Base-by-base conservation (phyloP, 2,113 vertebrate species). In the Gobio gobio region DNA sequence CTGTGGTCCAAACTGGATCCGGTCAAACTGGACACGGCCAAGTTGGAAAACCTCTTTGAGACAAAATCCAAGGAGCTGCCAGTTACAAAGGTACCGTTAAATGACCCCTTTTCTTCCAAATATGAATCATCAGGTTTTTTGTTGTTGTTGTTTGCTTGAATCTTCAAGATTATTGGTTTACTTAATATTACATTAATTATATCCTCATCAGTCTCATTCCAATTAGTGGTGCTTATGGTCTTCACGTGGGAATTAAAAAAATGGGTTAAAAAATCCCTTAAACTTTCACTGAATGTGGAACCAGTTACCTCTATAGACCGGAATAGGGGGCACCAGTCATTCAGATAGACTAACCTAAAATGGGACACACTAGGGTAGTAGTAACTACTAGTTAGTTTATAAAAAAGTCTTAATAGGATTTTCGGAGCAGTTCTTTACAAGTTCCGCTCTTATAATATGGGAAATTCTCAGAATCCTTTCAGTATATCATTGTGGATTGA, bases 1-100 rank as follows among this genome's bases (percentile, higher is more conserved):
- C 94, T 99, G 86, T 99, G 98, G 98, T 96, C 96, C 78, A 97
- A 96, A 95, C 95, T 99, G 94, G 97, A 99, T 89, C 97, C 97
- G 18, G 94, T 99, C 87, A 98, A 97, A 89, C 92, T 99, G 93
- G 98, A 99, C 93, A 97, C 96, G 26, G 96, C 97, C 93, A 98
- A 96, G 91, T 93, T 99, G 93, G 98, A 99, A 91, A 96, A 98
- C 93, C 97, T 99, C 89, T 99, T 99, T 93, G 98, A 99, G 92
- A 96, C 97, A 45, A 99, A 98, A 86, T 99, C 98, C 89, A 99
- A 99, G 93, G 98, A 99, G 93, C 93, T 99, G 90, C 96, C 97
- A 84, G 96, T 97, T 91, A 96, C 97, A 16, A 99, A 99, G 97
- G 98, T 99, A 97, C 90, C 10, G 49, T 5, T 24, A 24, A 83